Conservation (phyloP, 2,113 vertebrate species). For the Nothobranchius furzeri region DNA sequence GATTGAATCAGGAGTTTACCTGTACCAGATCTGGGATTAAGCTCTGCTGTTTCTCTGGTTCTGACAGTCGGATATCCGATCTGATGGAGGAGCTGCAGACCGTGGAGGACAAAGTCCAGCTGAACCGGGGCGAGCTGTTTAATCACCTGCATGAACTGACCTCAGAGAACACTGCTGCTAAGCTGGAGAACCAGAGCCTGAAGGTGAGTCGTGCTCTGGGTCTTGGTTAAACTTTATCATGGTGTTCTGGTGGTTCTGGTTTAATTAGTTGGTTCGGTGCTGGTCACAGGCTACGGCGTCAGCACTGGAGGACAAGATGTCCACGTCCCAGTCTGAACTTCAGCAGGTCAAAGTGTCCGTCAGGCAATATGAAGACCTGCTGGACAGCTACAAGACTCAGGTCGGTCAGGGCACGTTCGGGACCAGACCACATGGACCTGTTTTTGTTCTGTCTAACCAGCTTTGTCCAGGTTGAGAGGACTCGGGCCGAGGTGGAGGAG, state of each 20-base stretch:
- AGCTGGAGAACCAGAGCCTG: conserved; percentile 86
- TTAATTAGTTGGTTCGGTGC: background rate
- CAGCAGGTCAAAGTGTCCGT: conserved; percentile 86
- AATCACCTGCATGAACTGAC: conserved; percentile 81
- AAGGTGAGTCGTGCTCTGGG: conserved; percentile 75
- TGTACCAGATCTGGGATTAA: no score
- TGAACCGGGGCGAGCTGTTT: conserved; percentile 78
- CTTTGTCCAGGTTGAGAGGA: conserved; percentile 80
- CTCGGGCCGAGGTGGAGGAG: conserved; percentile 83
- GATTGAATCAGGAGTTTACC: no score
- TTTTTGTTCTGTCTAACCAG: background rate
- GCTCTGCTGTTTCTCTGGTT: background rate
- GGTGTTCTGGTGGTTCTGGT: no score
- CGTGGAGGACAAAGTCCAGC: conserved; percentile 79
- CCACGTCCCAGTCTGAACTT: conserved; percentile 82
- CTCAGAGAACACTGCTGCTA: conserved; percentile 76
- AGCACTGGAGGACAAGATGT: conserved; percentile 85
- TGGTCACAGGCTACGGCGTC: conserved; percentile 76
- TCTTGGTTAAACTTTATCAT: no score
- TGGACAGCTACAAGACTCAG: conserved; percentile 90
- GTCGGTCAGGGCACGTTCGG: conserved; percentile 45
- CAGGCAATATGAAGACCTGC: conserved; percentile 86
- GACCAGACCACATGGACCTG: background rate
- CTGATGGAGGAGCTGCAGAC: conserved; percentile 81
- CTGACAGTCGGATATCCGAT: conserved; percentile 82